Evolutionary conservation across 2,797 vertebrate species (phyloP), one percentile per base, ranked within the genome.

Genomic region (Sebastes cheni): DNA sequence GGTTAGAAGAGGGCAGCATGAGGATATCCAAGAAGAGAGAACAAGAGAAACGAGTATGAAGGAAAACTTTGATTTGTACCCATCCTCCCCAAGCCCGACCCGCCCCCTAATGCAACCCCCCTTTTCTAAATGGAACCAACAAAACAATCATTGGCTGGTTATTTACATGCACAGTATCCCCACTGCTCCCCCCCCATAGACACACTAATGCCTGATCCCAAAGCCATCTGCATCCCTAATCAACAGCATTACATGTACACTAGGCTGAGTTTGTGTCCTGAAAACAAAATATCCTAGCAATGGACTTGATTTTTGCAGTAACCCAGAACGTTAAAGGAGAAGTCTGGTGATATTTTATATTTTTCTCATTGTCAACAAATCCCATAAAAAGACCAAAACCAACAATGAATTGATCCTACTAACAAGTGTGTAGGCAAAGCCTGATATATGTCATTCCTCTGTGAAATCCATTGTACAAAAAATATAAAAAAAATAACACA

Each of bases 121-220:
- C 34, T 72, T 85, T 83, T 87, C 89, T 91, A 91, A 92, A 91
- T 91, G 77, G 54, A 88, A 92, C 88, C 87, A 91, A 91, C 82
- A 92, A 91, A 93, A 94, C 92, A 91, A 93, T 95, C 90, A 94
- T 92, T 91, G 91, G 89, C 93, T 91, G 87, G 91, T 93, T 95
- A 95, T 94, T 94, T 95, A 95, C 94, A 95, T 94, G 94, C 93
- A 94, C 90, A 93, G 86, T 91, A 84, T 74, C 80, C 89, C 89
- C 80, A 42, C 81, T 77, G 72, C 72, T 54, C 32, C 68, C 77
- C 77, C 65, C 86, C 86, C 69, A 76, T 34, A 89, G 83, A 94
- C 84, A 91, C 84, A 92, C 89, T 91, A 93, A 92, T 82, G 83
- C 89, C 85, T 87, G 88, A 81, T 92, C 91, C 92, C 92, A 92